Evolutionary conservation across 2,797 vertebrate genomes (phyloP).

Genomic region (Lycodopsis pacificus): DNA sequence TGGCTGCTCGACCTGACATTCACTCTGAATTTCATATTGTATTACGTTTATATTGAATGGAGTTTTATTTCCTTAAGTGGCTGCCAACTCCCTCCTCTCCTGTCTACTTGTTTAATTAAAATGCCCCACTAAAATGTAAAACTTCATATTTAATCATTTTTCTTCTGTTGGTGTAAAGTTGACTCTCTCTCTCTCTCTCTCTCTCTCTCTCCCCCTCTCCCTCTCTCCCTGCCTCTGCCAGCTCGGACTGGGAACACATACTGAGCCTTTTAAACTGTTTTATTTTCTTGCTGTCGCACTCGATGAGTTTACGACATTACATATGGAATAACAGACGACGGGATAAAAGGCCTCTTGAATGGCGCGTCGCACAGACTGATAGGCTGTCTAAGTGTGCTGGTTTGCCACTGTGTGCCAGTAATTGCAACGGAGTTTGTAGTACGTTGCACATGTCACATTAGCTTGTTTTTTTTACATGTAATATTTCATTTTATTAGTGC

Average conservation of each 20-base stretch:
- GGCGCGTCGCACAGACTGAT: constrained; percentile 74
- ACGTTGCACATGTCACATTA: constrained; percentile 58
- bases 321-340: constrained; percentile 68
- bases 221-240: constrained; percentile 48
- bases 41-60: constrained; percentile 31
- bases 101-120: constrained; percentile 72
- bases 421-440: constrained; percentile 56
- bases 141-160: constrained; percentile 53
- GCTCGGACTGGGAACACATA: constrained; percentile 66
- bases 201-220: constrained; percentile 2
- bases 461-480: constrained; percentile 55
- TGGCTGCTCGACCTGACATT: constrained; percentile 23
- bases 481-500: constrained; percentile 50
- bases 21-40: constrained; percentile 15
- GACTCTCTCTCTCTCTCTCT: constrained; percentile 38
- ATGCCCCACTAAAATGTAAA: constrained; percentile 54
- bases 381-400: constrained; percentile 71
- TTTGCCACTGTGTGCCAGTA: constrained; percentile 65
- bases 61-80: constrained; percentile 44
- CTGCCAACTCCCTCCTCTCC: constrained; percentile 15
- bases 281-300: constrained; percentile 72
- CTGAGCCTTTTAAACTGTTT: constrained; percentile 74
- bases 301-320: constrained; percentile 72
- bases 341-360: constrained; percentile 74
- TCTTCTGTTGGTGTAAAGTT: constrained; percentile 44